Evolutionary conservation across 2,888 invertebrate genomes (phyloP).

Genomic region (Ischnura elegans): DNA sequence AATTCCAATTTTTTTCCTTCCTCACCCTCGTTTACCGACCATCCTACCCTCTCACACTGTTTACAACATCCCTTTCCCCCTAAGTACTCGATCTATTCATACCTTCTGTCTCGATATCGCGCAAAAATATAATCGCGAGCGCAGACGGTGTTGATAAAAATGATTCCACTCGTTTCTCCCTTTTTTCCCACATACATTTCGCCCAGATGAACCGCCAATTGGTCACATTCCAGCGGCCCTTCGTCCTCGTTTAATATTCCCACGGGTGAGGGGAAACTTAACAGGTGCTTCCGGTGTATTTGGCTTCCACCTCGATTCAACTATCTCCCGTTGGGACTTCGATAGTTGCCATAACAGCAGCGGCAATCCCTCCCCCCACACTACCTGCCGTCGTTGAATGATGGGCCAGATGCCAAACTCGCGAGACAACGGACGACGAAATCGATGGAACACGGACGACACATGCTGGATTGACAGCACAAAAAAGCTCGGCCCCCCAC

Average conservation of each 20-base stretch:
- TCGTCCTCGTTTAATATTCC: background rate
- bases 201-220: conserved; percentile 1
- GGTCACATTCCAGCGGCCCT: background rate
- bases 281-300: conserved; percentile 37
- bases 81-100: too few relatives aligned
- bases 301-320: background rate
- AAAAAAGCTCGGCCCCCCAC: conserved; percentile 16
- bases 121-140: background rate
- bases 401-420: background rate
- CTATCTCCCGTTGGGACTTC: background rate
- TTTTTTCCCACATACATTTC: too few relatives aligned
- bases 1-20: too few relatives aligned
- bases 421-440: background rate
- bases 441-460: conserved; percentile 4
- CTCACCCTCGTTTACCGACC: too few relatives aligned
- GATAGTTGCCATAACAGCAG: conserved; percentile 17
- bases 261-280: background rate
- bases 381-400: background rate
- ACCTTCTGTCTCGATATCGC: too few relatives aligned
- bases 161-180: background rate
- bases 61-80: too few relatives aligned
- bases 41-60: too few relatives aligned
- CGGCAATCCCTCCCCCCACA: background rate
- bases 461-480: background rate
- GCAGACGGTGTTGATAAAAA: background rate